Evolutionary conservation across 1,140 invertebrate genomes (phyloP).

Genomic region (Chrysomallon squamiferum): DNA sequence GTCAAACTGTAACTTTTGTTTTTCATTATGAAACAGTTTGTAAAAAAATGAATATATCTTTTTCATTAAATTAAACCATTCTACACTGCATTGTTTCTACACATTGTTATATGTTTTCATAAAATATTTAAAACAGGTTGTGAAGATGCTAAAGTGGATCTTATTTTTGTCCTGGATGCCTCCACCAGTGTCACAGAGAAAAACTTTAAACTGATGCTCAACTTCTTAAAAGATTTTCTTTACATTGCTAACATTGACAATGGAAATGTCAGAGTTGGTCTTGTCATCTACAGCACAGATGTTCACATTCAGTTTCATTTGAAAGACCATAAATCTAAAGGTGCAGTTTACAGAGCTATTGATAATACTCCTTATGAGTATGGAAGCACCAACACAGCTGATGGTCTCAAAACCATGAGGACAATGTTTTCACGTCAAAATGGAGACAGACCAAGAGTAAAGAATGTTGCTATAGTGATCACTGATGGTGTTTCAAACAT

Average conservation of each 20-base stretch:
- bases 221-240: slow-evolving; percentile 45
- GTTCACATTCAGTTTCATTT: slow-evolving; percentile 37
- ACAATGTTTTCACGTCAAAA: slow-evolving; percentile 33
- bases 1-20: too few species aligned
- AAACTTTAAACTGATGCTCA: slow-evolving; percentile 34
- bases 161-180: slow-evolving; percentile 50
- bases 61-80: too few species aligned
- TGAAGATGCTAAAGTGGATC: too few species aligned
- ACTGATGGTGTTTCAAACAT: slow-evolving; percentile 50
- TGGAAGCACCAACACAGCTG: slow-evolving; percentile 44
- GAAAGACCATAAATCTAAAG: slow-evolving; percentile 18
- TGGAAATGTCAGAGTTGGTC: slow-evolving; percentile 28
- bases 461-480: slow-evolving; percentile 33
- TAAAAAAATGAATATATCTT: too few species aligned
- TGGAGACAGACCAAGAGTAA: slow-evolving; percentile 39
- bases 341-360: slow-evolving; percentile 24
- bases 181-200: slow-evolving; percentile 45
- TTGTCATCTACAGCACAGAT: slow-evolving; percentile 32
- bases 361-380: slow-evolving; percentile 30
- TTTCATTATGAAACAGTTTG: too few species aligned
- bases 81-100: too few species aligned
- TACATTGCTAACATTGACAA: slow-evolving; percentile 36
- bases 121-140: too few species aligned
- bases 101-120: too few species aligned
- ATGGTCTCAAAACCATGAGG: slow-evolving; percentile 26